Evolutionary conservation across 2,797 vertebrate species (phyloP).

Genomic region (Podarcis lilfordi): DNA sequence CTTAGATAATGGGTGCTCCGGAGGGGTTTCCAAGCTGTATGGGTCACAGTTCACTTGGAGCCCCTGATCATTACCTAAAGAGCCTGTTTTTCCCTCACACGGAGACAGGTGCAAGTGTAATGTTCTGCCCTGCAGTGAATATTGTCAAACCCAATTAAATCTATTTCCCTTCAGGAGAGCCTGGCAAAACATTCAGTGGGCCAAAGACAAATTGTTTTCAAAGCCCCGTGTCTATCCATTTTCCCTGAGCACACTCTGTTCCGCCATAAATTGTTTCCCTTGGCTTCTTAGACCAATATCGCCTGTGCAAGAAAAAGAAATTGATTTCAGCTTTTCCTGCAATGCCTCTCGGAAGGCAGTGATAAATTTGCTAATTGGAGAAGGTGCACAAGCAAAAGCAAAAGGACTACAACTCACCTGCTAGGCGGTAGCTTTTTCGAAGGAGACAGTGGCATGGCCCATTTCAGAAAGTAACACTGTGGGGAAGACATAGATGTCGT

Average conservation of each 20-base stretch:
- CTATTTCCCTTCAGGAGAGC: neutral
- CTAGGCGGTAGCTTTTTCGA: neutral
- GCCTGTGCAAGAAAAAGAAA: neutral
- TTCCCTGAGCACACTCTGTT: neutral
- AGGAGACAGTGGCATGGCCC: neutral
- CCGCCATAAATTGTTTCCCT: neutral
- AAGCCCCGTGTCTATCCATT: neutral
- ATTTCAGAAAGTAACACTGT: neutral
- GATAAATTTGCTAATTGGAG: neutral
- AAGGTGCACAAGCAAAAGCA: neutral
- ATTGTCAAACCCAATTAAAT: conserved; percentile 4
- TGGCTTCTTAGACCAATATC: neutral
- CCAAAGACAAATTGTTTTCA: conserved; percentile 13
- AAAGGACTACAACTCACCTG: neutral
- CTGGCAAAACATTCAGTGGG: neutral
- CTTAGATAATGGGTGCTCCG: too few relatives aligned
- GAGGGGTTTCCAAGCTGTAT: neutral
- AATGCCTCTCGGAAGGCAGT: neutral
- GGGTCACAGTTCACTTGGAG: neutral
- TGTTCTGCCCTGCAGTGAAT: neutral
- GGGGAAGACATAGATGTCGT: neutral
- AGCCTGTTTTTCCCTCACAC: neutral
- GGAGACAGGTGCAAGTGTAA: neutral
- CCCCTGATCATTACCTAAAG: too few relatives aligned
- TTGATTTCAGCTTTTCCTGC: neutral